Evolutionary conservation across 2,797 vertebrate genomes (phyloP).

Genomic region (Todus mexicanus): DNA sequence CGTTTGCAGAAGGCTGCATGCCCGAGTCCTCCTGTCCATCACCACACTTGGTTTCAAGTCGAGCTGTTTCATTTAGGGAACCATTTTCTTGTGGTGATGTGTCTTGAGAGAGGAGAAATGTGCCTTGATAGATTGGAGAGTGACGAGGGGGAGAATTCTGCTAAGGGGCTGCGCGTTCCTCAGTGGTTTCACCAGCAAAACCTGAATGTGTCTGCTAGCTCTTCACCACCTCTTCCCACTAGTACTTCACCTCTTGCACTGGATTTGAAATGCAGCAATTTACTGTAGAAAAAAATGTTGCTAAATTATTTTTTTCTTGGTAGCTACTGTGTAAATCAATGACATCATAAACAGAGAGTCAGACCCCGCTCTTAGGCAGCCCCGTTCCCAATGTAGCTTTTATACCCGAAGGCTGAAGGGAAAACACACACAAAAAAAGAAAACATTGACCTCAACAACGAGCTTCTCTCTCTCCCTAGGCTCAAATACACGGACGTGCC

Average conservation of each 20-base stretch:
- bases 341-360: neutral
- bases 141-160: neutral
- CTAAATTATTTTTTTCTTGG: neutral
- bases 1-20: neutral
- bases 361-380: neutral
- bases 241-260: neutral
- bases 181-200: neutral
- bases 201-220: neutral
- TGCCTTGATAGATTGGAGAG: neutral
- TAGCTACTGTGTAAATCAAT: neutral
- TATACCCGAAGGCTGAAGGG: neutral
- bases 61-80: neutral
- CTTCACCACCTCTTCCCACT: neutral
- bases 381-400: neutral
- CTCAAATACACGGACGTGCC: neutral
- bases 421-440: neutral
- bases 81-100: neutral
- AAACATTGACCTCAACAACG: neutral
- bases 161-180: neutral
- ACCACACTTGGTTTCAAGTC: neutral
- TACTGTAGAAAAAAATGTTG: neutral
- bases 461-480: neutral
- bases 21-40: neutral
- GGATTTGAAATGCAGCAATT: neutral
- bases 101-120: neutral